These are phyloP conservation scores for Dasyurus viverrinus DNA, from an alignment of 2,113 vertebrate species.

Conservation along the genomic window DNA sequence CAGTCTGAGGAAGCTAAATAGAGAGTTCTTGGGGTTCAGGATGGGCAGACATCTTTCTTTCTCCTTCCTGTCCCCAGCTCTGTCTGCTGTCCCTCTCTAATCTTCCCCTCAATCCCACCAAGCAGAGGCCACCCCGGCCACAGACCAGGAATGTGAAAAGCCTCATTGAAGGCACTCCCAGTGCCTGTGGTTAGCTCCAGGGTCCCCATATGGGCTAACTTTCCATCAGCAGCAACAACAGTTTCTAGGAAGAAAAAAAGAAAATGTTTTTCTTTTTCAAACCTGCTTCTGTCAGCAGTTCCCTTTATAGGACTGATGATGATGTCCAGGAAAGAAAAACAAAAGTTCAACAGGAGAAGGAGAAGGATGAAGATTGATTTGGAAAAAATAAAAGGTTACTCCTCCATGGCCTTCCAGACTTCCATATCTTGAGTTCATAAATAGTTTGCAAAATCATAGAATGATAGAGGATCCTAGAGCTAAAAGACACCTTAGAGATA, in stretches of 20 bases:
- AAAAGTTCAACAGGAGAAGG: neutral
- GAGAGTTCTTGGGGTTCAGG: neutral
- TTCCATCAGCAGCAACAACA: constrained; percentile 7
- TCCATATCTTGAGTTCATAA: neutral
- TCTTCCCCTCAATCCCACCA: neutral
- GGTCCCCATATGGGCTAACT: constrained; percentile 15
- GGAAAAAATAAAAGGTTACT: neutral
- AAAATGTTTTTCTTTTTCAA: neutral
- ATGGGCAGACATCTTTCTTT: neutral
- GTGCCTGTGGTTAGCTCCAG: constrained; percentile 19
- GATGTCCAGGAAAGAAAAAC: constrained; percentile 44
- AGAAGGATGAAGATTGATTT: neutral
- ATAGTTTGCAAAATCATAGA: neutral
- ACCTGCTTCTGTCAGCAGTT: constrained; percentile 3
- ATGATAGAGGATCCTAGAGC: neutral
- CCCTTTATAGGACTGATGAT: neutral
- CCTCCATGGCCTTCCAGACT: neutral
- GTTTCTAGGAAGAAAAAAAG: neutral
- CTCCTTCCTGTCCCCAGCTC: neutral
- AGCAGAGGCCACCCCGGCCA: constrained; percentile 1
- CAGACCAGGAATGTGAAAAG: constrained; percentile 13
- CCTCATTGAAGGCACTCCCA: neutral
- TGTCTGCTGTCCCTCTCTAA: neutral
- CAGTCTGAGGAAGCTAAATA: neutral
- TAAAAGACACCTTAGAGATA: neutral